Conservation (phyloP, 2,888 invertebrate species). For the Xestia xanthographa region DNA sequence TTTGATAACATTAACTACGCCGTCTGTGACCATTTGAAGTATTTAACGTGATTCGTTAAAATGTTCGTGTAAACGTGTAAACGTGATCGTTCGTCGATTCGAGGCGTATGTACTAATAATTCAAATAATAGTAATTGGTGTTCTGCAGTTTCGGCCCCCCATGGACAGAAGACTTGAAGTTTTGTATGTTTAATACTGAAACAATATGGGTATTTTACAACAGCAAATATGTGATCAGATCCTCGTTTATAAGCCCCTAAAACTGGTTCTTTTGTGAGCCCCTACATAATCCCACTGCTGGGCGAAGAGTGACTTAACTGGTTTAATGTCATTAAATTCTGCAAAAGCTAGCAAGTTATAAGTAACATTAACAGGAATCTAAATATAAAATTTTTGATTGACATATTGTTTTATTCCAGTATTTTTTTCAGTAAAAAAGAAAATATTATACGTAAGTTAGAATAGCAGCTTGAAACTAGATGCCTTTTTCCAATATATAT, state of each 20-base stretch:
- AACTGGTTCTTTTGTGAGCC: neutral
- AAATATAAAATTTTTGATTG: neutral
- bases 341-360: neutral
- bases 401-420: neutral
- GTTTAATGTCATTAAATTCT: neutral
- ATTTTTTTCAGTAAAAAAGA: neutral
- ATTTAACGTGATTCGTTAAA: neutral
- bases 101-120: neutral
- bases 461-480: neutral
- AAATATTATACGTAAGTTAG: neutral
- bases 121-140: neutral
- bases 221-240: neutral
- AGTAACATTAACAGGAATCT: neutral
- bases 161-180: neutral
- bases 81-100: too few species aligned
- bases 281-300: neutral
- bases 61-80: too few species aligned
- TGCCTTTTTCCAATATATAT: neutral
- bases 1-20: too few species aligned
- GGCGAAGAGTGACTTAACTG: neutral
- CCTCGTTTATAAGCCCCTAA: neutral
- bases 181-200: neutral
- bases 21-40: neutral
- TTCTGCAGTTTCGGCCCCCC: neutral
- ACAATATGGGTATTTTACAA: neutral